Evolutionary conservation across 1,140 invertebrate species (phyloP), one percentile per base, ranked within the genome.

Genomic region (Varroa destructor): DNA sequence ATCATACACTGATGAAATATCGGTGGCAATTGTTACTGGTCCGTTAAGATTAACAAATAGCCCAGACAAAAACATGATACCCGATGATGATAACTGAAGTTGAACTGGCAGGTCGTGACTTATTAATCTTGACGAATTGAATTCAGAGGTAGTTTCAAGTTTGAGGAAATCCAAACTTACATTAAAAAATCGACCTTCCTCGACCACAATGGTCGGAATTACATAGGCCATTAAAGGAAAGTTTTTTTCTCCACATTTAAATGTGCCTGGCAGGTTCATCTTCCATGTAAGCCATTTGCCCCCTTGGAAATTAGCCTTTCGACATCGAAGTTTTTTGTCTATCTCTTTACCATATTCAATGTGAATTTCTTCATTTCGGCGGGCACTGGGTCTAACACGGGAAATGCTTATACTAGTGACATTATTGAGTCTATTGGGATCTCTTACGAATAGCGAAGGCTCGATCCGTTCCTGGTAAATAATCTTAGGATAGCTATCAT

Each of bases 131-230:
- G 46, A 51, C 3, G 4, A 5, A 51, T 51, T 51, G 8, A 5
- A 5, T 51, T 3, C 8, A 3, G 46, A 8, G 46, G 3, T 8
- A 3, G 46, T 67, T 10, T 2, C 40, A 2, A 67, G 61, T 67
- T 67, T 67, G 12, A 67, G 12, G 61, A 67, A 67, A 37, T 67
- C 61, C 37, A 67, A 67, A 8, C 61, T 67, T 1, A 67, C 37
- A 37, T 67, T 67, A 46, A 67, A 67, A 40, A 67, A 67, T 67
- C 61, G 12, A 37, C 37, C 61, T 14, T 43, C 1, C 61, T 67
- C 61, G 2, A 67, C 37, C 12, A 36, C 3, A 2, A 67, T 46
- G 1, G 14, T 46, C 12, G 61, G 61, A 40, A 36, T 36, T 2
- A 40, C 61, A 58, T 58, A 58, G 37, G 46, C 12, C 10, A 67